Percentiles rank a stretch among this genome's conserved stretches.
These are phyloP conservation scores for Hydrotaea cyrtoneurina DNA, from an alignment of 2,888 invertebrate species.

Conservation along the genomic window DNA sequence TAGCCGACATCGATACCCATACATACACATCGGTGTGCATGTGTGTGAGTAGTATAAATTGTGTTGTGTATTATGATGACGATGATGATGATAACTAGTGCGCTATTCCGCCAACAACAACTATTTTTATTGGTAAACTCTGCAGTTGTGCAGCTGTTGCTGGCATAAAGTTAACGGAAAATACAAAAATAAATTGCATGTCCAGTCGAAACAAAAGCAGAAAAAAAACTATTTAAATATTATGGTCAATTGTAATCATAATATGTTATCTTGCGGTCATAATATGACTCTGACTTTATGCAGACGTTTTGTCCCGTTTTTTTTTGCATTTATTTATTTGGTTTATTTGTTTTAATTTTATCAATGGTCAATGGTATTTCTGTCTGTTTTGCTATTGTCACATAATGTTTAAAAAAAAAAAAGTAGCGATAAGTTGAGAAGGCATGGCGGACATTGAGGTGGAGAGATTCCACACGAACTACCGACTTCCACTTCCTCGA, in stretches of 20 bases:
- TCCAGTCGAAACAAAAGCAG: constrained; percentile 10
- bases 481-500: too few relatives aligned
- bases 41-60: not conserved
- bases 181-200: not conserved
- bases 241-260: constrained; percentile 45
- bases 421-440: too few relatives aligned
- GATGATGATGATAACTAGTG: too few relatives aligned
- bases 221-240: constrained; percentile 17
- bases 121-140: constrained; percentile 14
- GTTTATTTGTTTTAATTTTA: not conserved
- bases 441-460: too few relatives aligned
- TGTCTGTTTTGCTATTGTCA: not conserved
- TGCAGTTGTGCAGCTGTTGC: constrained; percentile 51
- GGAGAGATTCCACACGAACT: too few relatives aligned
- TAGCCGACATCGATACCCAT: not conserved
- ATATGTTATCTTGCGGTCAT: constrained; percentile 69
- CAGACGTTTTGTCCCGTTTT: constrained; percentile 57
- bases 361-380: too few relatives aligned
- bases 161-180: constrained; percentile 24
- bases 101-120: not conserved
- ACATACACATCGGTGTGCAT: not conserved
- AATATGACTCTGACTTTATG: constrained; percentile 68
- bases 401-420: not conserved
- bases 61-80: not conserved
- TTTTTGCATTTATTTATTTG: constrained; percentile 19